These are phyloP conservation scores for Oenanthe melanoleuca DNA, from an alignment of 2,113 vertebrate species.

Conservation along the genomic window DNA sequence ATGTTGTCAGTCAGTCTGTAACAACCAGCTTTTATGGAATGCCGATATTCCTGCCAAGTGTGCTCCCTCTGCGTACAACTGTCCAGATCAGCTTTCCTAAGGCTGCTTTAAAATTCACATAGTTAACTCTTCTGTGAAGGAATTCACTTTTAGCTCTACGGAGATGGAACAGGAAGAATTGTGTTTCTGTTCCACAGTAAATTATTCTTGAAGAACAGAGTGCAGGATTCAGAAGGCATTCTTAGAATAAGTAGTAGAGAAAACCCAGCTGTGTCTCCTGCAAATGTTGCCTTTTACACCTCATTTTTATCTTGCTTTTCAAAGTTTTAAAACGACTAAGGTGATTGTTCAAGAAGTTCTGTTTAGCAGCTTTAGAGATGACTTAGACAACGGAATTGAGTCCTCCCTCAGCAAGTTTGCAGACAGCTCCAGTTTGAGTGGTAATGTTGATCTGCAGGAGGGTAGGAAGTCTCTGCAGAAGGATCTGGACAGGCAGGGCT, in stretches of 20 bases:
- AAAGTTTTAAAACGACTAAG: background rate
- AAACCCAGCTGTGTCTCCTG: background rate
- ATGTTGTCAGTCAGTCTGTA: constrained; percentile 24
- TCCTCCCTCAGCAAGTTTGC: background rate
- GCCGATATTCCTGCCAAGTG: background rate
- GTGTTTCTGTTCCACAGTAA: background rate
- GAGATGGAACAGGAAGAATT: background rate
- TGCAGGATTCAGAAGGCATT: background rate
- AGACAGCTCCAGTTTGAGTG: too few relatives aligned
- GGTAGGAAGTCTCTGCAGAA: background rate
- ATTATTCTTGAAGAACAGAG: background rate
- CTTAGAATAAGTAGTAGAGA: background rate
- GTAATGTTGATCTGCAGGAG: background rate
- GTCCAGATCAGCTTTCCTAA: constrained; percentile 14
- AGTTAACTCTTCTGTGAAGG: background rate
- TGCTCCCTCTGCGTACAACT: background rate
- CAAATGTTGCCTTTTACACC: background rate
- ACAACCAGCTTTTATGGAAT: constrained; percentile 34
- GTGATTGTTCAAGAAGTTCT: background rate
- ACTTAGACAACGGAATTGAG: fast-evolving
- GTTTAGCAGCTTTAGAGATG: background rate
- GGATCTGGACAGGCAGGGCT: background rate
- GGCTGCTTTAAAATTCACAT: background rate
- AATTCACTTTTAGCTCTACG: background rate
- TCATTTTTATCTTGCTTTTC: background rate